phyloP scores from a whole-genome alignment of 2,113 vertebrate genomes.

The Salvelinus alpinus region DNA sequence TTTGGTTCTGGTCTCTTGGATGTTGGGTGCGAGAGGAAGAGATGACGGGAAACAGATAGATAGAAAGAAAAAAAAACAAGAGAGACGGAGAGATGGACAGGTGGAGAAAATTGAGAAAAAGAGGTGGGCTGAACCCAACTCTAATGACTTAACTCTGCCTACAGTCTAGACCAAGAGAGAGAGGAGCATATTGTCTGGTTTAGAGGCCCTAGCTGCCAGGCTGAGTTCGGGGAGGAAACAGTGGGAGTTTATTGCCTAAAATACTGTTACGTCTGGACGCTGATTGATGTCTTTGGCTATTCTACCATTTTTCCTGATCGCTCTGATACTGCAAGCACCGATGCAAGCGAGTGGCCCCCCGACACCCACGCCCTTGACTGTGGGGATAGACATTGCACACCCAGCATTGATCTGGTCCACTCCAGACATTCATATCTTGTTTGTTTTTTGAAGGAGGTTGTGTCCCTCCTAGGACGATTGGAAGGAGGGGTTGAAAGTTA shows the following conservation, averaged over 20 bases:
- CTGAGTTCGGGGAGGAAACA: neutral
- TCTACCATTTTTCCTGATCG: neutral
- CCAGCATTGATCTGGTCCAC: neutral
- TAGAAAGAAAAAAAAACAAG: neutral
- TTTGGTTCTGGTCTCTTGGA: conserved; percentile 13
- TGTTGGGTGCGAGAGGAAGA: neutral
- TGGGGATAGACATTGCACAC: neutral
- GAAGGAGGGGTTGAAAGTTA: neutral
- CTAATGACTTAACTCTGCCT: neutral
- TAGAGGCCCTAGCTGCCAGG: neutral
- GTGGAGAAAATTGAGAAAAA: neutral
- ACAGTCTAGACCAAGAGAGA: neutral
- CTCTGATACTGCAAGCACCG: neutral
- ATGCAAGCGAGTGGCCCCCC: neutral
- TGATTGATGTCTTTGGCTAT: conserved; percentile 5
- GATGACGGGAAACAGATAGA: neutral
- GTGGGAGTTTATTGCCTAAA: conserved; percentile 5
- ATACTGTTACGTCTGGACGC: neutral
- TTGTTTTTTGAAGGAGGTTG: neutral
- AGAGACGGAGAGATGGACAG: neutral
- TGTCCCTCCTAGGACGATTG: neutral
- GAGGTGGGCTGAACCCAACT: neutral
- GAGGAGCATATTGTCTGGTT: neutral
- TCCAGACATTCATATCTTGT: too few species aligned
- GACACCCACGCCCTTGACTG: neutral